A percentile compares a stretch with the other conserved stretches of the same genome.
These are phyloP conservation scores for Ciconia nigra DNA, from an alignment of 2,797 vertebrate genomes.

Conservation along the genomic window DNA sequence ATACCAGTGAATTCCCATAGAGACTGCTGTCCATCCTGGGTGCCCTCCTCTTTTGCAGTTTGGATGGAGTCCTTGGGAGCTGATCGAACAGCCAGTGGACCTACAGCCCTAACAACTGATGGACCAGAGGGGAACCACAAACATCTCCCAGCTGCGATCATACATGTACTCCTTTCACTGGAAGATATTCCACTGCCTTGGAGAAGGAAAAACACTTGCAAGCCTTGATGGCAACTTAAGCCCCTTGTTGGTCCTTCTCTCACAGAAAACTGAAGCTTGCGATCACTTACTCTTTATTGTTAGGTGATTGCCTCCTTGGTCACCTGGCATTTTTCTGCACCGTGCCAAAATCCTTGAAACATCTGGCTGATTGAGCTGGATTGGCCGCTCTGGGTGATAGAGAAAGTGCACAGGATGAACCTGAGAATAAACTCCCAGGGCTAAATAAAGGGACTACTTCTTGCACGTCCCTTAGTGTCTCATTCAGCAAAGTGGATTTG, in stretches of 20 bases:
- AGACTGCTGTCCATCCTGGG: neutral
- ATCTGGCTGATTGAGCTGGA: neutral
- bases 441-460: neutral
- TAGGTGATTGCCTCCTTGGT: neutral
- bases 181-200: neutral
- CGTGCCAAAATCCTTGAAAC: neutral
- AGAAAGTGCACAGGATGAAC: neutral
- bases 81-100: neutral
- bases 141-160: neutral
- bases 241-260: neutral
- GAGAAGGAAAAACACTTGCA: neutral
- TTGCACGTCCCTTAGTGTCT: neutral
- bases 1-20: neutral
- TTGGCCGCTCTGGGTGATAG: neutral
- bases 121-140: neutral
- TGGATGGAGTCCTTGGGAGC: neutral
- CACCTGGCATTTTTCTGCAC: neutral
- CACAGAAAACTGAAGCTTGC: neutral
- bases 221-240: neutral
- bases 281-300: neutral
- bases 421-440: neutral
- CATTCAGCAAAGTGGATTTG: neutral
- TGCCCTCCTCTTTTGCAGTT: neutral
- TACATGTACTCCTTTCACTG: neutral
- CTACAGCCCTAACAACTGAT: neutral